phyloP scores from a whole-genome alignment of 2,113 vertebrate genomes.

The Sylvilagus bachmani region DNA sequence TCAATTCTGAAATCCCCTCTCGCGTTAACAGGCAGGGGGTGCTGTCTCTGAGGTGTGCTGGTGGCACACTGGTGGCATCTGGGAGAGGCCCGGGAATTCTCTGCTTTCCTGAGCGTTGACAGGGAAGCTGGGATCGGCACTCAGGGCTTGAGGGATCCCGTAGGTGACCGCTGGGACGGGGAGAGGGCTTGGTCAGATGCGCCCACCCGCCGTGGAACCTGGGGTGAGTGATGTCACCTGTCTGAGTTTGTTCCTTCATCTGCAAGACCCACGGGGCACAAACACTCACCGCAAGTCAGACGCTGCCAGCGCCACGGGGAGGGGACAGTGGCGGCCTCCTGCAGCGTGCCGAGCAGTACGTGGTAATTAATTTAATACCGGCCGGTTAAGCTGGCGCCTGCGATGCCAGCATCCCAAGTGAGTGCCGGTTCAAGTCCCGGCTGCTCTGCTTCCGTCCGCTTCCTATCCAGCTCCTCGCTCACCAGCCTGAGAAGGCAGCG shows the following conservation, averaged over 20 bases:
- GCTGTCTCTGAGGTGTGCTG: background rate
- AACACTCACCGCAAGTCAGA: background rate
- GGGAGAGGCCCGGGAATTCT: background rate
- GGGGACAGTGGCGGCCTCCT: no score
- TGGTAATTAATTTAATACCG: no score
- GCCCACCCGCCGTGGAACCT: background rate
- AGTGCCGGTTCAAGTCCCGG: no score
- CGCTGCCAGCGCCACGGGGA: background rate
- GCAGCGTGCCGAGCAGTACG: background rate
- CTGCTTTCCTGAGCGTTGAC: background rate
- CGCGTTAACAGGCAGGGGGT: background rate
- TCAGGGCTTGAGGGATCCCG: background rate
- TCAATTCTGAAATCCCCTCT: background rate
- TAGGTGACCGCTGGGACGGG: background rate
- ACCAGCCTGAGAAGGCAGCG: no score
- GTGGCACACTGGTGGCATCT: background rate
- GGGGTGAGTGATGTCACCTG: background rate
- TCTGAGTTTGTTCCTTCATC: background rate
- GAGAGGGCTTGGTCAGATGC: background rate
- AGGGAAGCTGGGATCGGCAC: background rate
- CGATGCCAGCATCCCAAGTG: no score
- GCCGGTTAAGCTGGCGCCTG: no score
- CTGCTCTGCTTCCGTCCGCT: no score
- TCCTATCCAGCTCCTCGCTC: no score
- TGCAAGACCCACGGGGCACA: background rate